phyloP scores from a whole-genome alignment of 2,113 vertebrate genomes.

The Fulmarus glacialis region DNA sequence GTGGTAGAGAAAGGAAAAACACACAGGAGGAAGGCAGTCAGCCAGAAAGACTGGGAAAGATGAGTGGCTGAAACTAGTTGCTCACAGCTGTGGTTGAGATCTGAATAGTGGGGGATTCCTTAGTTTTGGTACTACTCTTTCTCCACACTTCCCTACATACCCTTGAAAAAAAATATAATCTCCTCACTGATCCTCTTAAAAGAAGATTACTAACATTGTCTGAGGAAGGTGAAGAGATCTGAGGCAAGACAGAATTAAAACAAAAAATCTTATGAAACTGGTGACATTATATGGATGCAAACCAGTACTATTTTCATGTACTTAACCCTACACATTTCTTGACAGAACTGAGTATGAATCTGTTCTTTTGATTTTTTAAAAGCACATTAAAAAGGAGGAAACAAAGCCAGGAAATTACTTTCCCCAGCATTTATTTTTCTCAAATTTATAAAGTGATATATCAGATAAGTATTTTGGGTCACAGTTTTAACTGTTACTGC shows the following conservation, averaged over 20 bases:
- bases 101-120: accelerated
- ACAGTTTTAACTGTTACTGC: not conserved
- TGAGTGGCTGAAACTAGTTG: not conserved
- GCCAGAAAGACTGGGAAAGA: not conserved
- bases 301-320: not conserved
- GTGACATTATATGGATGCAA: not conserved
- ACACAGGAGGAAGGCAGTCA: not conserved
- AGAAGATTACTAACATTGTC: not conserved
- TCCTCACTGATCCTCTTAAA: not conserved
- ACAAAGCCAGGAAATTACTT: not conserved
- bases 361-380: not conserved
- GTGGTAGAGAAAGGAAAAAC: not conserved
- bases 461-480: not conserved
- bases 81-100: not conserved
- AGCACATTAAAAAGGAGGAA: not conserved
- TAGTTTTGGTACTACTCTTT: not conserved
- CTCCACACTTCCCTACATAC: not conserved
- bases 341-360: not conserved
- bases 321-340: not conserved
- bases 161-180: not conserved
- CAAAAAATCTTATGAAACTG: not conserved
- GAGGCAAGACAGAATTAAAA: not conserved
- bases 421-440: not conserved
- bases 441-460: not conserved
- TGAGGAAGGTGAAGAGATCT: not conserved